Evolutionary conservation across 2,113 vertebrate genomes (phyloP).

Genomic region (Orcinus orca): DNA sequence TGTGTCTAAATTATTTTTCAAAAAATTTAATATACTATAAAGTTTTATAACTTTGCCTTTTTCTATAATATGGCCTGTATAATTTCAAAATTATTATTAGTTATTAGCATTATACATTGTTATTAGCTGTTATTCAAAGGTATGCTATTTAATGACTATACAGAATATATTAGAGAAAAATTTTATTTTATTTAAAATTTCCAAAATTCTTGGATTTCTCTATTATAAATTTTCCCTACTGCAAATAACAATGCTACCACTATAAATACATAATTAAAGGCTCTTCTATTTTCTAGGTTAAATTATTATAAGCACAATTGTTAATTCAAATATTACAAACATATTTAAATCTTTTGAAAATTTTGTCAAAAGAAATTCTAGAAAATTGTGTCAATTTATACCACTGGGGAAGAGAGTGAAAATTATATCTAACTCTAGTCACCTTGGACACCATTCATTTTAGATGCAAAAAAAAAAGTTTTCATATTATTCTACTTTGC

Average conservation of each 20-base stretch:
- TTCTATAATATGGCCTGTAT: background rate
- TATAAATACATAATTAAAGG: background rate
- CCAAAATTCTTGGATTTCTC: background rate
- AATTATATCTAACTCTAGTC: background rate
- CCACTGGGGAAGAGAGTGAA: background rate
- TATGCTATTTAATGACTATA: background rate
- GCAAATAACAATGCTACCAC: background rate
- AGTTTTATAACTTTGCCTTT: background rate
- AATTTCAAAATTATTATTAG: background rate
- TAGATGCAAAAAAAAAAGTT: background rate
- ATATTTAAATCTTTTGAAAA: background rate
- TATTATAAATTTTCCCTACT: background rate
- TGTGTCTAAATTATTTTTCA: background rate
- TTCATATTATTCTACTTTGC: background rate
- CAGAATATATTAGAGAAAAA: background rate
- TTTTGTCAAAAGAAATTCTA: background rate
- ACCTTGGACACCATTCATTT: background rate
- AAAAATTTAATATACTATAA: background rate
- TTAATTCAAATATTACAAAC: conserved; percentile 5
- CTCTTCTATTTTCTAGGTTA: background rate
- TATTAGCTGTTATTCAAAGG: background rate
- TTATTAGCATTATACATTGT: background rate
- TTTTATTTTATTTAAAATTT: background rate
- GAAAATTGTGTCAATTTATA: background rate
- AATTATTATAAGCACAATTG: conserved; percentile 20